Evolutionary conservation across 2,113 vertebrate genomes (phyloP).

Genomic region (Caretta caretta): DNA sequence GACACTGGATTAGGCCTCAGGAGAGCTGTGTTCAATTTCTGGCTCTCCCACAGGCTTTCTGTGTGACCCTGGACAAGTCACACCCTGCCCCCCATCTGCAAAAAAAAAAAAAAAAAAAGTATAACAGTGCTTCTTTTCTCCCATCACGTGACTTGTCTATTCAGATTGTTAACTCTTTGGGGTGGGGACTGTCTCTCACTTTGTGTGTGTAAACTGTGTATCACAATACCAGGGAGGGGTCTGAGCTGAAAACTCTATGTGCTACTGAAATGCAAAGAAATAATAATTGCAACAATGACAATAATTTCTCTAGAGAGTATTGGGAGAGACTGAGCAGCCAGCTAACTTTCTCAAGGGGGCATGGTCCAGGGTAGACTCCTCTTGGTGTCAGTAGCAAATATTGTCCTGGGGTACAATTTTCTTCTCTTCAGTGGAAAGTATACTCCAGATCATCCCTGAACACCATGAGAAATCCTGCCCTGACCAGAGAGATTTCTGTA

Average conservation of each 20-base stretch:
- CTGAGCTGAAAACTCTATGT: background rate
- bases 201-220: too few species aligned
- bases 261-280: background rate
- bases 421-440: background rate
- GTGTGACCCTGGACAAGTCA: background rate
- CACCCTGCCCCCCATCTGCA: background rate
- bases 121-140: background rate
- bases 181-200: too few species aligned
- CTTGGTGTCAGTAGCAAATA: background rate
- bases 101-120: too few species aligned
- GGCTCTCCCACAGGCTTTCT: background rate
- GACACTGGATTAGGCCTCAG: fast-evolving
- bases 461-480: background rate
- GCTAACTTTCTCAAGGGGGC: too few species aligned
- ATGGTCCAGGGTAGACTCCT: background rate
- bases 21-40: background rate
- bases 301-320: background rate
- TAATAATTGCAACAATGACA: background rate
- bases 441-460: background rate
- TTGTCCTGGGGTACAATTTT: background rate
- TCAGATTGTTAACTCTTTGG: background rate
- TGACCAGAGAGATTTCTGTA: background rate
- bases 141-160: background rate
- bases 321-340: background rate
- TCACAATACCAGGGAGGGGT: too few species aligned